A percentile compares a stretch with the other conserved stretches of the same genome.
phyloP scores from a whole-genome alignment of 2,888 invertebrate species.

The Lapara coniferarum region DNA sequence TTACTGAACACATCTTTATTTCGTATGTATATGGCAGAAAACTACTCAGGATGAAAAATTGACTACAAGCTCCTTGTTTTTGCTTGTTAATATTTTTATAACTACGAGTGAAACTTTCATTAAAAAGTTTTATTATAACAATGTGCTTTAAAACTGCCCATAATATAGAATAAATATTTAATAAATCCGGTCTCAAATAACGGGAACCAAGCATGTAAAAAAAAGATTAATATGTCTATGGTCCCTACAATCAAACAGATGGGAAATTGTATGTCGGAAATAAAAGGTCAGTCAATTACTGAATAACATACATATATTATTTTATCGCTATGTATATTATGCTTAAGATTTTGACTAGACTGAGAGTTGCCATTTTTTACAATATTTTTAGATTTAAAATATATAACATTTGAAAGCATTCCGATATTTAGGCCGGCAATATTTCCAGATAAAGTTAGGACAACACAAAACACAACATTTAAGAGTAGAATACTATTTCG shows the following conservation, averaged over 20 bases:
- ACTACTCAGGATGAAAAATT: background rate
- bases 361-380: constrained; percentile 25
- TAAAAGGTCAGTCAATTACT: constrained; percentile 10
- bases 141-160: background rate
- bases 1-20: constrained; percentile 17
- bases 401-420: constrained; percentile 32
- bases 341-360: constrained; percentile 50
- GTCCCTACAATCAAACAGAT: background rate
- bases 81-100: background rate
- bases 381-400: constrained; percentile 6
- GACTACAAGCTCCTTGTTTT: background rate
- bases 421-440: constrained; percentile 23
- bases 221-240: background rate
- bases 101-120: background rate
- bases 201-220: background rate
- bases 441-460: background rate
- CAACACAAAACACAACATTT: constrained; percentile 5
- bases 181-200: background rate
- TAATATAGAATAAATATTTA: background rate
- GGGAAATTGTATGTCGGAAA: background rate
- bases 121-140: background rate
- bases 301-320: constrained; percentile 5
- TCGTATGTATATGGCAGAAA: background rate
- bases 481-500: background rate
- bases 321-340: constrained; percentile 36